These are phyloP conservation scores for Oasisia sp. DNA, from an alignment of 2,888 invertebrate species.

Conservation along the genomic window DNA sequence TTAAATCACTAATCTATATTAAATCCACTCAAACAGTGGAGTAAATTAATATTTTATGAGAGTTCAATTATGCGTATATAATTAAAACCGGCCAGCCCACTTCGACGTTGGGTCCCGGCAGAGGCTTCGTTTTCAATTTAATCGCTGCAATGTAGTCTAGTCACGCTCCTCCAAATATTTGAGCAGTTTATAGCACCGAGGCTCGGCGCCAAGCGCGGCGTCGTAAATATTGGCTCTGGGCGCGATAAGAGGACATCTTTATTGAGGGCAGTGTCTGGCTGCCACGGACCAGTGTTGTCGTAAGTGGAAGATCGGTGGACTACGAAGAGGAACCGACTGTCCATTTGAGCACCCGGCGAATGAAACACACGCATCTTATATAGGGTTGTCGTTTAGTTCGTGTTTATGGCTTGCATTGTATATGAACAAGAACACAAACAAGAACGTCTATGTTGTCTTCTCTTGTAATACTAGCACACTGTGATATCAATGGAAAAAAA, in stretches of 20 bases:
- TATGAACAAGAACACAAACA: too few species aligned
- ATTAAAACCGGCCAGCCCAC: background rate
- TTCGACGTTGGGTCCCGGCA: background rate
- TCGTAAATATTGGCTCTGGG: background rate
- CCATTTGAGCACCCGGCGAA: background rate
- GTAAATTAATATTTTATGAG: background rate
- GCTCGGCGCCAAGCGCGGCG: background rate
- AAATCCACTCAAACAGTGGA: background rate
- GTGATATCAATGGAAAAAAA: too few species aligned
- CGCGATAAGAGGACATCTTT: constrained; percentile 2
- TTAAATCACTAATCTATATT: background rate
- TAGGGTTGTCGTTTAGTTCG: too few species aligned
- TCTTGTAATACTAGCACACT: too few species aligned
- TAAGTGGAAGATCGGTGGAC: background rate
- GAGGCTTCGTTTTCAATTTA: background rate
- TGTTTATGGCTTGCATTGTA: too few species aligned
- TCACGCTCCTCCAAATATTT: background rate
- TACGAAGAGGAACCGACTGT: background rate
- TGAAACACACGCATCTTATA: too few species aligned
- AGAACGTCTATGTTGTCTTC: too few species aligned
- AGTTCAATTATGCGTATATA: background rate
- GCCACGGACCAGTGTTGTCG: background rate
- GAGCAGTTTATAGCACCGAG: background rate
- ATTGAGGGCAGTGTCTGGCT: background rate
- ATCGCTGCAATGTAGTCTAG: background rate